Conservation (phyloP, 2,888 invertebrate genomes). For the Erebia epiphron region DNA sequence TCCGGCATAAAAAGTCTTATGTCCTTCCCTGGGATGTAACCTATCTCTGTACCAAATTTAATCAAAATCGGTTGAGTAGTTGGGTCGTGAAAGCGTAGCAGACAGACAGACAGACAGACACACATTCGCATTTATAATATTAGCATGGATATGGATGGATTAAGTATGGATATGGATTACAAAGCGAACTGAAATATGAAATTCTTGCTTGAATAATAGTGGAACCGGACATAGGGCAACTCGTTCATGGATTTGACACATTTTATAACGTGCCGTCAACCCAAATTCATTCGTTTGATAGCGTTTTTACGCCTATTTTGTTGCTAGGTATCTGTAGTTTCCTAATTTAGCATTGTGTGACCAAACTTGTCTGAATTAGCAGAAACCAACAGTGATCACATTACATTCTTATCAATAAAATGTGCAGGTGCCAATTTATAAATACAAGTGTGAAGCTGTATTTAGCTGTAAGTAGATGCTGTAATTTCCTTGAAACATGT, state of each 20-base stretch:
- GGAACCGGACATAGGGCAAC: not conserved
- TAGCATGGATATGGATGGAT: not conserved
- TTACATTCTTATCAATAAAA: not conserved
- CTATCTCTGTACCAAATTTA: no score
- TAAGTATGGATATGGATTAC: no score
- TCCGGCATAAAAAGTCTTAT: no score
- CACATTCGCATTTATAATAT: no score
- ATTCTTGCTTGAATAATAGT: not conserved
- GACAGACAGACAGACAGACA: no score
- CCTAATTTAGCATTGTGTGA: not conserved
- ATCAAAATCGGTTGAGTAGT: no score
- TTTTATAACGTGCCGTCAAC: conserved; percentile 6
- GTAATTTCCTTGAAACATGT: no score
- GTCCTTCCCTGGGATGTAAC: no score
- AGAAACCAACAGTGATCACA: not conserved
- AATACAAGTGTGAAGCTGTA: no score
- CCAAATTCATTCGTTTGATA: not conserved
- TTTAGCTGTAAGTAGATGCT: no score
- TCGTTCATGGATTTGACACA: conserved; percentile 5
- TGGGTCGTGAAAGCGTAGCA: no score
- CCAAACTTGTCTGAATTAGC: not conserved
- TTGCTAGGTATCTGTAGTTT: not conserved
- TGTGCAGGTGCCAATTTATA: not conserved
- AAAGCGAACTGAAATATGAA: not conserved
- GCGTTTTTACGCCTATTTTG: not conserved